Evolutionary conservation across 2,113 vertebrate genomes (phyloP).

Genomic region (Nothocercus julius): DNA sequence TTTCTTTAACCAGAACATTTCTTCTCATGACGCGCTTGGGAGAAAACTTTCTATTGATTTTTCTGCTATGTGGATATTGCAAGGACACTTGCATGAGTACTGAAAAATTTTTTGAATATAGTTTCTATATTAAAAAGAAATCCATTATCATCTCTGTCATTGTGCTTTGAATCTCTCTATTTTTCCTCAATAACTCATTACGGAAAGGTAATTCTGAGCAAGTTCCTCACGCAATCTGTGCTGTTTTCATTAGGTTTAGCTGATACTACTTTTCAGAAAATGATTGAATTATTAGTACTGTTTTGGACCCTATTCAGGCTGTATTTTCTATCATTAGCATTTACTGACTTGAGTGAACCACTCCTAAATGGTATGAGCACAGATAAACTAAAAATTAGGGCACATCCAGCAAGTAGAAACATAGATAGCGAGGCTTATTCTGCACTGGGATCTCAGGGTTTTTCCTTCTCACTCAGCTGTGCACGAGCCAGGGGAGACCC

Average conservation of each 20-base stretch:
- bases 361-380: neutral
- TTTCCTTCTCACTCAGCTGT: neutral
- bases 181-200: neutral
- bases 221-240: neutral
- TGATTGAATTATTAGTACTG: neutral
- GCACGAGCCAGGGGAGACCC: neutral
- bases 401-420: neutral
- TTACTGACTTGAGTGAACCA: neutral
- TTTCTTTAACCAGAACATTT: conserved; percentile 6
- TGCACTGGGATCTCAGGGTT: neutral
- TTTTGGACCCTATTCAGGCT: neutral
- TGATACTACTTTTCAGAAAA: neutral
- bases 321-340: neutral
- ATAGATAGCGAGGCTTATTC: neutral
- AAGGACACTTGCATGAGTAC: neutral
- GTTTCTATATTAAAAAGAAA: neutral
- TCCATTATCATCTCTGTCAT: neutral
- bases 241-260: neutral
- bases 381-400: neutral
- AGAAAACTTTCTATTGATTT: neutral
- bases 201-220: neutral
- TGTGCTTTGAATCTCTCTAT: neutral
- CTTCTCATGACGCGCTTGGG: neutral
- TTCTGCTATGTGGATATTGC: neutral
- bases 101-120: neutral